These are phyloP conservation scores for Barnardius zonarius DNA, from an alignment of 2,113 vertebrate genomes.

Conservation along the genomic window DNA sequence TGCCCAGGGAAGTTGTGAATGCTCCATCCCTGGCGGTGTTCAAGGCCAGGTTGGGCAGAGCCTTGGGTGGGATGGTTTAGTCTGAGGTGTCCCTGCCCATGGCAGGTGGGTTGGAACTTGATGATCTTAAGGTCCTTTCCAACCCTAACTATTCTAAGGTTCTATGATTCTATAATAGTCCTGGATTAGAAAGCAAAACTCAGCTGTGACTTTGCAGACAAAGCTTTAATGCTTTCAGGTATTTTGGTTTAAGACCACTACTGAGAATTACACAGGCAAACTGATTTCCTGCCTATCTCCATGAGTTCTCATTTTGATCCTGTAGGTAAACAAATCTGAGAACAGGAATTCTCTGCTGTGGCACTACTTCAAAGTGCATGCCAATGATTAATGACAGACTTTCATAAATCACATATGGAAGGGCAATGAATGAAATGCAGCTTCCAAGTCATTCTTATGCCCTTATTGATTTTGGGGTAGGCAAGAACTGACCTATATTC, in stretches of 20 bases:
- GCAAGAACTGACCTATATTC: conserved; percentile 10
- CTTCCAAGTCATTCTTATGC: conserved; percentile 24
- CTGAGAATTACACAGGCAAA: neutral
- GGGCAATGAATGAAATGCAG: conserved; percentile 7
- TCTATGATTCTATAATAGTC: neutral
- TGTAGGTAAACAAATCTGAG: neutral
- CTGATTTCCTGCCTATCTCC: neutral
- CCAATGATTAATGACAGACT: neutral
- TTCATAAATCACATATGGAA: conserved; percentile 29
- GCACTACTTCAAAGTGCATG: neutral
- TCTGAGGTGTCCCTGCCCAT: no score
- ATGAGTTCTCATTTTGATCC: neutral
- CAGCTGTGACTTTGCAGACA: neutral
- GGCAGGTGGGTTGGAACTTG: no score
- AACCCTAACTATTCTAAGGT: no score
- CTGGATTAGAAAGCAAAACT: neutral
- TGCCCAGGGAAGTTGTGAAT: no score
- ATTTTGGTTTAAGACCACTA: neutral
- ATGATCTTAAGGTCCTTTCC: no score
- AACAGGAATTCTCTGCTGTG: conserved; percentile 14
- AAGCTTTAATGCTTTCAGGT: neutral
- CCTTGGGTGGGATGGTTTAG: no score
- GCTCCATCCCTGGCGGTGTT: no score
- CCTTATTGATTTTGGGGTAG: neutral
- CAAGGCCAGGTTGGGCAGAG: no score